Percentiles rank a stretch among this genome's conserved stretches.
These are phyloP conservation scores for Pseudopleuronectes americanus DNA, from an alignment of 2,797 vertebrate genomes.

Conservation along the genomic window DNA sequence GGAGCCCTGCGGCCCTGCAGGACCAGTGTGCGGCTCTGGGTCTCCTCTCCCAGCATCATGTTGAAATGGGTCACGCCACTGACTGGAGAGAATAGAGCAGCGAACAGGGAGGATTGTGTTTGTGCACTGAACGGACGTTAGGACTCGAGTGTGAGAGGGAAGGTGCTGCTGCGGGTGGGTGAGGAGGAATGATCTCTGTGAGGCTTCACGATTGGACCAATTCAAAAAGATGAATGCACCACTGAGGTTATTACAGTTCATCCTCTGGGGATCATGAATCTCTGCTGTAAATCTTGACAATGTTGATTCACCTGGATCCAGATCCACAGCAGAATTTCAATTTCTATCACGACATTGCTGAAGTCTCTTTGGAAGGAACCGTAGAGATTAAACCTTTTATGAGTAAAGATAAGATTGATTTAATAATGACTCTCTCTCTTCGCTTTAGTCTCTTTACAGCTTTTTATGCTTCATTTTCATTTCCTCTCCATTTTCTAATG, in stretches of 20 bases:
- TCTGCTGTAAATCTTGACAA: no score
- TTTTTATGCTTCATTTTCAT: neutral
- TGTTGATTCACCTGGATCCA: no score
- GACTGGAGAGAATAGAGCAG: constrained; percentile 37
- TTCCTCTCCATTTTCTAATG: neutral
- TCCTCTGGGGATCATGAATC: no score
- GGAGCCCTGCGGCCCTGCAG: constrained; percentile 22
- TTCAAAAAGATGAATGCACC: neutral
- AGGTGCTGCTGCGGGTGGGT: neutral
- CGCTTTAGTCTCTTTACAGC: neutral
- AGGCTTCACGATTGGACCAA: no score
- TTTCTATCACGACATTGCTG: no score
- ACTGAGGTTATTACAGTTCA: no score
- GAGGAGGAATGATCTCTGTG: no score
- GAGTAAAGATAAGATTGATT: no score
- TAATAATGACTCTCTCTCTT: no score
- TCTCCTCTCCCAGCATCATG: neutral
- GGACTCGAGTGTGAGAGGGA: neutral
- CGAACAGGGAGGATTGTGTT: neutral
- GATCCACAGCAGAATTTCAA: no score
- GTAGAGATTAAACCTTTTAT: no score
- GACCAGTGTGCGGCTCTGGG: neutral
- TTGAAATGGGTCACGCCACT: constrained; percentile 49
- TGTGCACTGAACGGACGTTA: neutral
- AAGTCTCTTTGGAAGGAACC: no score